These are phyloP conservation scores for Acanthosepion pharaonis DNA, from an alignment of 2,888 invertebrate genomes.

Conservation along the genomic window DNA sequence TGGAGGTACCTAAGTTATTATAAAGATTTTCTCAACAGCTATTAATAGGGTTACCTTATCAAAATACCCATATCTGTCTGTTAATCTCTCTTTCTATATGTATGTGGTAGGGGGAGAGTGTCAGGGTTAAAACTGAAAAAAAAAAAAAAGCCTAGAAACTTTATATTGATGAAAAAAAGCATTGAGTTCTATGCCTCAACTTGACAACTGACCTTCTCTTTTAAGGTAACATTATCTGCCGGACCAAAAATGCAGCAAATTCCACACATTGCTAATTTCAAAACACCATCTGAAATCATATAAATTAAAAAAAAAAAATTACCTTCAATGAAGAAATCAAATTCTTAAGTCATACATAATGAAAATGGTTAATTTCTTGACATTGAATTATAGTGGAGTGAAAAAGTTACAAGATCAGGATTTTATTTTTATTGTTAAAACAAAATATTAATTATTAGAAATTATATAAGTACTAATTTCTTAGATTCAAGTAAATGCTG, in stretches of 20 bases:
- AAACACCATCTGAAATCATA: neutral
- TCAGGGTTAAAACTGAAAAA: too few species aligned
- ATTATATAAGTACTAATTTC: neutral
- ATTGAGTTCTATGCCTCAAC: neutral
- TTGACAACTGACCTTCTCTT: neutral
- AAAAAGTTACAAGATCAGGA: neutral
- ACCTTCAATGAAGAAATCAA: neutral
- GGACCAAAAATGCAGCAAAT: constrained; percentile 46
- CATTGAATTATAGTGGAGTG: neutral
- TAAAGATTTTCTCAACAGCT: too few species aligned
- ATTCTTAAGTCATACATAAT: neutral
- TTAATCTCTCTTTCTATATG: too few species aligned
- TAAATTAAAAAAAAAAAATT: neutral
- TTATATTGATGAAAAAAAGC: neutral
- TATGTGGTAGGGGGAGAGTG: too few species aligned
- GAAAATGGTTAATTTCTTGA: neutral
- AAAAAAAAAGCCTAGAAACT: neutral
- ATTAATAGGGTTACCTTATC: neutral
- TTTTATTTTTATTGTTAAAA: neutral
- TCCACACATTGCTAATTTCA: constrained; percentile 42
- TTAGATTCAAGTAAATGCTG: neutral
- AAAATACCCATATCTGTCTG: too few species aligned
- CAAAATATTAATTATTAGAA: neutral
- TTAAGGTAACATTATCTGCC: neutral
- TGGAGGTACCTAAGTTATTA: too few species aligned